A percentile compares a stretch with the other conserved stretches of the same genome.
Conservation (phyloP, 92 coral and sea anemone species). For the Pocillopora grandis region DNA sequence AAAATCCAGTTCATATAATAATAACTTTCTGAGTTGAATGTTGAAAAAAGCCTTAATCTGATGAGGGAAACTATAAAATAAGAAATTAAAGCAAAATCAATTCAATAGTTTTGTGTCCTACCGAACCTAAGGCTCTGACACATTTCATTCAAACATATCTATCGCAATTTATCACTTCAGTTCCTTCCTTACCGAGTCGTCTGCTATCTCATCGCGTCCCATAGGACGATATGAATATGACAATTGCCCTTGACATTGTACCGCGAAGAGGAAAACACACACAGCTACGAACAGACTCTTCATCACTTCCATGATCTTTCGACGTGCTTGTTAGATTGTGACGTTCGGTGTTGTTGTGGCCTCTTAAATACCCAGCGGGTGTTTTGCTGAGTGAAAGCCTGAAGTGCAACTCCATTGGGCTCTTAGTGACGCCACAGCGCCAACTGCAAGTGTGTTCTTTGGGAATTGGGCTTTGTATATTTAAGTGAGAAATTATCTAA, state of each 20-base stretch:
- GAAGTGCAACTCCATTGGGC: not conserved
- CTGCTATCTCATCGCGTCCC: conserved; percentile 26
- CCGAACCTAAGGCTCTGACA: not conserved
- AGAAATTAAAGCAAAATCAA: no score
- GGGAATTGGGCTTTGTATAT: not conserved
- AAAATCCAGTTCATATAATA: no score
- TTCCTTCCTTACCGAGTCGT: conserved; percentile 15
- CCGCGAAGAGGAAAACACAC: conserved; percentile 16
- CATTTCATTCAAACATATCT: not conserved
- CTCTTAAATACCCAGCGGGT: conserved; percentile 24
- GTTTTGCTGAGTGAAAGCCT: not conserved
- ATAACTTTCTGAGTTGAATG: no score
- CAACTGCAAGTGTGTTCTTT: not conserved
- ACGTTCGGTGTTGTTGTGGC: not conserved
- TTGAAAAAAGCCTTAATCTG: no score
- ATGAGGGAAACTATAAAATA: no score
- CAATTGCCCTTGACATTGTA: conserved; percentile 19
- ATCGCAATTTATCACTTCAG: not conserved
- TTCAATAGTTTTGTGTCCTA: not conserved
- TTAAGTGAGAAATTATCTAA: not conserved
- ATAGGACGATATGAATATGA: not conserved
- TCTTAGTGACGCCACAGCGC: conserved; percentile 16
- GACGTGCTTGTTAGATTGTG: not conserved
- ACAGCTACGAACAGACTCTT: conserved; percentile 10
- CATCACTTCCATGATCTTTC: conserved; percentile 3